A percentile compares a stretch with the other conserved stretches of the same genome.
Evolutionary conservation across 2,113 vertebrate species (phyloP).

Genomic region (Pyrgilauda ruficollis): DNA sequence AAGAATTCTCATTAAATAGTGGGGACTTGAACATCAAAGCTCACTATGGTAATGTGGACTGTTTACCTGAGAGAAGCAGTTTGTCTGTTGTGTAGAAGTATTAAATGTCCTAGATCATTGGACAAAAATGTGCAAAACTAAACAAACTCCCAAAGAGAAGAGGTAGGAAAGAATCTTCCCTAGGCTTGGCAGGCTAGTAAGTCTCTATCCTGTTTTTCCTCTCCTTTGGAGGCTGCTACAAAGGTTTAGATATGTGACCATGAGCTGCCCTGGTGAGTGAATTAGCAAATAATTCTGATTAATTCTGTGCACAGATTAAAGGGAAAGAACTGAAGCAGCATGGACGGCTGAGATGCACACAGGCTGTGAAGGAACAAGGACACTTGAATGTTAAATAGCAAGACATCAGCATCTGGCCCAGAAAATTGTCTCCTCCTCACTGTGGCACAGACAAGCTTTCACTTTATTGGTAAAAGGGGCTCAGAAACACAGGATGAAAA

Average conservation of each 20-base stretch:
- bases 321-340: background rate
- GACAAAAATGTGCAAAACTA: background rate
- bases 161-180: background rate
- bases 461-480: background rate
- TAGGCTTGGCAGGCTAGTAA: background rate
- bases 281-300: background rate
- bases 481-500: background rate
- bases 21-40: background rate
- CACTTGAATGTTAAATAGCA: background rate
- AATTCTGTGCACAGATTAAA: background rate
- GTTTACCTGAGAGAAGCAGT: background rate
- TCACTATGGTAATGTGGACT: background rate
- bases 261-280: background rate
- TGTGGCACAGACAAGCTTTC: background rate
- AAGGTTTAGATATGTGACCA: background rate
- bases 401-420: background rate
- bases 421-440: background rate
- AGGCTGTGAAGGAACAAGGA: background rate
- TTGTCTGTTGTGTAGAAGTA: background rate
- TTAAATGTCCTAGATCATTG: background rate
- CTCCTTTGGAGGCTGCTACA: background rate
- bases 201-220: background rate
- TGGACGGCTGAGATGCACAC: background rate
- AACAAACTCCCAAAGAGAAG: background rate
- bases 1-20: background rate